Evolutionary conservation across 2,797 vertebrate genomes (phyloP), one percentile per base, ranked within the genome.

Genomic region (Ptychobarbus kaznakovi): DNA sequence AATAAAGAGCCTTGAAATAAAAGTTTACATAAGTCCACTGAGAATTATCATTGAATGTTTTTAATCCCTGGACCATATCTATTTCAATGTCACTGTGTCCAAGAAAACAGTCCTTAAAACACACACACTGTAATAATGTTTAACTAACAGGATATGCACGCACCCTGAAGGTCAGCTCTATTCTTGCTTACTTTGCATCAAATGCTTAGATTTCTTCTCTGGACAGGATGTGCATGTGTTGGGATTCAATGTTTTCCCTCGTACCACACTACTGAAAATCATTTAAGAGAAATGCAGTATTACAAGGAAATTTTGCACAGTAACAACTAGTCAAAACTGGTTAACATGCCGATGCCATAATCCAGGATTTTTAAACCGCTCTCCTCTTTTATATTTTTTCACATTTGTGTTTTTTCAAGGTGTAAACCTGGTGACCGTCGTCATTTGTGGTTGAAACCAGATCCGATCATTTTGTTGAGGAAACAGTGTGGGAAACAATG

Each of bases 121-220:
- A 61, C 72, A 15, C 75, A 6, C 72, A 38, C 56, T 35, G 68
- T 58, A 68, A 44, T 58, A 68, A 44, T 73, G 66, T 73, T 72
- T 25, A 25, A 86, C 89, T 20, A n/a, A 87, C 89, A 88, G 91
- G 90, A 92, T 85, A 83, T 80, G 28, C 7, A 28, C n/a, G 85
- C 77, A 85, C 86, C 88, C 87, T 53, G 56, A 82, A 88, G 80
- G 90, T 91, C 91, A 91, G 56, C 74, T 66, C n/a, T 18, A 83
- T 70, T 92, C 86, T 83, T 93, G 92, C 92, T 90, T 88, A 90
- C 81, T 84, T 81, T 65, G 92, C 90, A 91, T 83, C 86, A 92
- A 88, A n/a, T 4, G 11, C 76, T 25, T 68, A 76, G 20, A 35
- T 13, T 6, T 46, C 25, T 18, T 22, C 61, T 83, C 82, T 86